phyloP scores from a whole-genome alignment of 2,888 invertebrate species.

The Xestia rhomboidea region DNA sequence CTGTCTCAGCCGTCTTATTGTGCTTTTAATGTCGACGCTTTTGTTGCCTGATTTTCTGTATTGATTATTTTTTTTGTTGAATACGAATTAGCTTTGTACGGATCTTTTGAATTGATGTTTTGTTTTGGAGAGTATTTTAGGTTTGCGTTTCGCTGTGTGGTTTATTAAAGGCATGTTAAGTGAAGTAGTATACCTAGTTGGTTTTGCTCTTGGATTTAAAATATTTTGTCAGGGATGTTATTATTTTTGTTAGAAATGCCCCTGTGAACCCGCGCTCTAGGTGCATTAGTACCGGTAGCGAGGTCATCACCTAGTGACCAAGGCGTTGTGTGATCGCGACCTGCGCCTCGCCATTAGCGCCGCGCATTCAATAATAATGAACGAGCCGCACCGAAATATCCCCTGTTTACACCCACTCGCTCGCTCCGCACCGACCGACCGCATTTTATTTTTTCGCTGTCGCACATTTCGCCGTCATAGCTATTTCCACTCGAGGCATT shows the following conservation, averaged over 20 bases:
- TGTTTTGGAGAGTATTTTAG: constrained; percentile 34
- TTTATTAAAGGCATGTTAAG: background rate
- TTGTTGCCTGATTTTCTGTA: constrained; percentile 62
- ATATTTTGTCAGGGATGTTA: background rate
- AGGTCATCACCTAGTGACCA: constrained; percentile 55
- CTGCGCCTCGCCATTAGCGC: constrained; percentile 86
- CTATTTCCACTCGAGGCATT: constrained; percentile 91
- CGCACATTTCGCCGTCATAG: constrained; percentile 91
- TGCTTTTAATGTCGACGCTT: constrained; percentile 66
- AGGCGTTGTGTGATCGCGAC: constrained; percentile 47
- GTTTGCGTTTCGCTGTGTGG: constrained; percentile 16
- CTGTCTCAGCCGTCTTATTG: constrained; percentile 67
- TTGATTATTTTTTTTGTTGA: constrained; percentile 64
- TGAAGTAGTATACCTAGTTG: background rate
- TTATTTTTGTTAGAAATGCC: background rate
- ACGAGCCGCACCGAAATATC: constrained; percentile 90
- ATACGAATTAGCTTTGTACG: constrained; percentile 63
- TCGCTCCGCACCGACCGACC: constrained; percentile 89
- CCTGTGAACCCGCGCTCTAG: background rate
- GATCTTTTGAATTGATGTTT: constrained; percentile 58
- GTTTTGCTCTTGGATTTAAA: background rate
- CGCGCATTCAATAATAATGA: constrained; percentile 90
- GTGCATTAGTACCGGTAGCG: constrained; percentile 46
- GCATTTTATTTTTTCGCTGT: constrained; percentile 91
- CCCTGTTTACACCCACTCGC: constrained; percentile 91